These are phyloP conservation scores for Clunio marinus DNA, from an alignment of 2,888 invertebrate genomes.

Conservation along the genomic window DNA sequence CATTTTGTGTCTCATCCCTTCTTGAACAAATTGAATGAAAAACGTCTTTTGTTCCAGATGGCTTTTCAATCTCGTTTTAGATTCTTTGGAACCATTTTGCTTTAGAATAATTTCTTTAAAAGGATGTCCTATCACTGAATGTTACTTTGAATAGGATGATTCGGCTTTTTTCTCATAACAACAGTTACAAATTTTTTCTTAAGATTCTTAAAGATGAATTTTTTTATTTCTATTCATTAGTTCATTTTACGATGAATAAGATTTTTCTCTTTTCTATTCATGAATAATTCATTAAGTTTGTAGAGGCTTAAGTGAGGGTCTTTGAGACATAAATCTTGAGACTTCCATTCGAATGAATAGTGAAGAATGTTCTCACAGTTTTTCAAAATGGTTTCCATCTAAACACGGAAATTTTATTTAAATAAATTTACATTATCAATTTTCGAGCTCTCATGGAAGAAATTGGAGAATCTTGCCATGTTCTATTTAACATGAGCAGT, in stretches of 20 bases:
- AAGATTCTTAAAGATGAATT: neutral
- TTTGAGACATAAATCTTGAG: neutral
- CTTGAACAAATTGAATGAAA: neutral
- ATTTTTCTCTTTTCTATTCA: neutral
- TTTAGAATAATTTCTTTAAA: too few species aligned
- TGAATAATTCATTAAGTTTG: neutral
- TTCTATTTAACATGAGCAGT: too few species aligned
- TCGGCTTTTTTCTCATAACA: neutral
- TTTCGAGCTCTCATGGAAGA: too few species aligned
- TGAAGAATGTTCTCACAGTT: neutral
- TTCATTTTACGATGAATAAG: neutral
- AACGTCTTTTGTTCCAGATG: constrained; percentile 1
- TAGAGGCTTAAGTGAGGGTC: neutral
- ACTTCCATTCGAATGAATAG: neutral
- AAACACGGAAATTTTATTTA: neutral
- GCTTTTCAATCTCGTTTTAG: neutral
- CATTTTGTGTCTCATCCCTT: constrained; percentile 25
- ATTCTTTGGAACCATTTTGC: neutral
- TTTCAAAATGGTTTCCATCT: neutral
- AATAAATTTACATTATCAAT: neutral
- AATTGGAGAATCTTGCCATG: too few species aligned
- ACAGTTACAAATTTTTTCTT: neutral
- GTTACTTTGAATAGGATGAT: neutral
- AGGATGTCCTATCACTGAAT: too few species aligned
- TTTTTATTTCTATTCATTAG: neutral